Conservation (phyloP, 2,113 vertebrate genomes). For the Girardinichthys multiradiatus region DNA sequence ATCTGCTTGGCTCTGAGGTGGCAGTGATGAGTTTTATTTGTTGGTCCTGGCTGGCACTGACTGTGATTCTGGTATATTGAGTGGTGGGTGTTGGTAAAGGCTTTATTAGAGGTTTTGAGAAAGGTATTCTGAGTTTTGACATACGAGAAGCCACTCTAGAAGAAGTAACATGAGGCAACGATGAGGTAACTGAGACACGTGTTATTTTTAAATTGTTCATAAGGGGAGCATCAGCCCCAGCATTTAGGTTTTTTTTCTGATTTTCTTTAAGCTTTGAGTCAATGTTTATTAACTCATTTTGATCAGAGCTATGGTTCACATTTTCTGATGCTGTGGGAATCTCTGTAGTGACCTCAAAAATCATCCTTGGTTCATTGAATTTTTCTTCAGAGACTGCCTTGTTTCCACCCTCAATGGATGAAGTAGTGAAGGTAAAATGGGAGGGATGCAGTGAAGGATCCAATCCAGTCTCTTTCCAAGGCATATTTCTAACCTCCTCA, state of each 20-base stretch:
- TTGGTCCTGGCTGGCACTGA: conserved; percentile 55
- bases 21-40: conserved; percentile 29
- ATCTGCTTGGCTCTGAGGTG: conserved; percentile 43
- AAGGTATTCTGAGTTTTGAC: neutral
- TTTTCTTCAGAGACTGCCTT: conserved; percentile 26
- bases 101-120: conserved; percentile 27
- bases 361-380: neutral
- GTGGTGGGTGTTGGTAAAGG: neutral
- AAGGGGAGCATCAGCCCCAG: neutral
- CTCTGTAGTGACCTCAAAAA: conserved; percentile 31
- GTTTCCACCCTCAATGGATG: conserved; percentile 4
- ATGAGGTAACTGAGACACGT: neutral
- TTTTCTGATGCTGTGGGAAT: conserved; percentile 21
- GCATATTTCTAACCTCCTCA: conserved; percentile 1
- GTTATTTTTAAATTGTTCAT: neutral
- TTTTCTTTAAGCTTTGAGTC: conserved; percentile 28
- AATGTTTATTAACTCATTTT: neutral
- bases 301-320: conserved; percentile 37
- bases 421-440: conserved; percentile 28
- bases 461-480: conserved; percentile 22
- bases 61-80: conserved; percentile 50
- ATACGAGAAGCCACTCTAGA: conserved; percentile 28
- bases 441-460: conserved; percentile 25
- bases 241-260: conserved; percentile 9
- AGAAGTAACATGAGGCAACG: conserved; percentile 7